Evolutionary conservation across 2,888 invertebrate genomes (phyloP), one percentile per base, ranked within the genome.

Genomic region (Girardia tigrina): DNA sequence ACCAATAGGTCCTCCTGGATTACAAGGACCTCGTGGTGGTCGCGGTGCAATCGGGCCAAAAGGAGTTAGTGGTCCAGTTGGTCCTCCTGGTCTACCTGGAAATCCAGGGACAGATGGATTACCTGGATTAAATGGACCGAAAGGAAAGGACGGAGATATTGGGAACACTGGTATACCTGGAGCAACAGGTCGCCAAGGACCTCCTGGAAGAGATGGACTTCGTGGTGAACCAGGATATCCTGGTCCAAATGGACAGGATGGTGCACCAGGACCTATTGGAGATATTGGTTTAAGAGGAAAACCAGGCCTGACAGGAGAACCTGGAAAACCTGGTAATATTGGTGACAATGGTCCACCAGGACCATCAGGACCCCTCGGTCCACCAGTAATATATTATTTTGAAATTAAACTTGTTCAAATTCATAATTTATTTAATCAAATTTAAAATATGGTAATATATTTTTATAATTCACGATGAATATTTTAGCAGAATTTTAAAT

Each of bases 341-440:
- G 78, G 78, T 29, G 26, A 29, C 6, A 26, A 73, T 26, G 78
- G 78, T 23, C 73, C 12, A 16, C 20, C 27, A 6, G 73, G 36
- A 28, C 36, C 80, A 0, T 87, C 88, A 0, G 86, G 87, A 14
- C 56, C 56, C 4, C n/a, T 56, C 20, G 56, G 56, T 20, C 56
- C 56, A n/a, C 56, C 75, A 75, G 77, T 69, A 26, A n/a, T n/a
- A n/a, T n/a, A n/a, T n/a, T n/a, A n/a, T n/a, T n/a, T n/a, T n/a
- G n/a, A n/a, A n/a, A n/a, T n/a, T n/a, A n/a, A n/a, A n/a, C n/a
- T n/a, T n/a, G n/a, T n/a, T n/a, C n/a, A n/a, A n/a, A n/a, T n/a
- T n/a, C n/a, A n/a, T n/a, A n/a, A n/a, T n/a, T n/a, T n/a, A n/a
- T n/a, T n/a, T n/a, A n/a, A n/a, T n/a, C n/a, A n/a, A n/a, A n/a